Evolutionary conservation across 2,113 vertebrate species (phyloP).

Genomic region (Alces alces): DNA sequence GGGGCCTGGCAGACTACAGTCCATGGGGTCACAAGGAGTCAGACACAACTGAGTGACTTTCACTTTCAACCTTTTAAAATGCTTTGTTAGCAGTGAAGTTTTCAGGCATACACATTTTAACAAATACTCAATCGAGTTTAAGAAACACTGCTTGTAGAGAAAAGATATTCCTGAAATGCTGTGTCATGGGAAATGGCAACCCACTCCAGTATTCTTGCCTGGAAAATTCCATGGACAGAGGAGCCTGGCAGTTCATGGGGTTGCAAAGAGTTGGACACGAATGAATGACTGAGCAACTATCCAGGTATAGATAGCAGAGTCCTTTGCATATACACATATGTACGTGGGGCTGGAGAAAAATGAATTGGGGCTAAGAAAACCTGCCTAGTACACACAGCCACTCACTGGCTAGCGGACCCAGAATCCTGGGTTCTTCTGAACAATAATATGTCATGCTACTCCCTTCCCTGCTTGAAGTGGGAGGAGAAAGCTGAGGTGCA

Average conservation of each 20-base stretch:
- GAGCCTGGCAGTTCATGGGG: not conserved
- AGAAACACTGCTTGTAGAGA: not conserved
- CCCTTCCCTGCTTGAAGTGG: not conserved
- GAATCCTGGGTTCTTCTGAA: not conserved
- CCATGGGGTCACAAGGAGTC: not conserved
- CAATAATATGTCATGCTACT: not conserved
- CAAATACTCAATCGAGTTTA: not conserved
- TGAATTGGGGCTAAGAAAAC: rapidly evolving
- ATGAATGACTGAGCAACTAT: not conserved
- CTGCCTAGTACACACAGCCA: not conserved
- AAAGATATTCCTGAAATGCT: not conserved
- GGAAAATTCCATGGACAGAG: not conserved
- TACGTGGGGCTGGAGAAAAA: not conserved
- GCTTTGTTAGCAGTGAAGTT: not conserved
- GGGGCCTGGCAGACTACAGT: not conserved
- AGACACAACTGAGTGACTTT: not conserved
- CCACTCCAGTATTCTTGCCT: not conserved
- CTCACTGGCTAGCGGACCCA: not conserved
- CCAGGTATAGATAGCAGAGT: not conserved
- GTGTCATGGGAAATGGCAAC: not conserved
- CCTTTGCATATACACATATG: not conserved
- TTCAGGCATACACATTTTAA: not conserved
- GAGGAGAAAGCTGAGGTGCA: no score
- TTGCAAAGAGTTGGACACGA: not conserved
- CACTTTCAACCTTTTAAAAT: not conserved